Conservation (phyloP, 2,113 vertebrate genomes). For the Aix galericulata region DNA sequence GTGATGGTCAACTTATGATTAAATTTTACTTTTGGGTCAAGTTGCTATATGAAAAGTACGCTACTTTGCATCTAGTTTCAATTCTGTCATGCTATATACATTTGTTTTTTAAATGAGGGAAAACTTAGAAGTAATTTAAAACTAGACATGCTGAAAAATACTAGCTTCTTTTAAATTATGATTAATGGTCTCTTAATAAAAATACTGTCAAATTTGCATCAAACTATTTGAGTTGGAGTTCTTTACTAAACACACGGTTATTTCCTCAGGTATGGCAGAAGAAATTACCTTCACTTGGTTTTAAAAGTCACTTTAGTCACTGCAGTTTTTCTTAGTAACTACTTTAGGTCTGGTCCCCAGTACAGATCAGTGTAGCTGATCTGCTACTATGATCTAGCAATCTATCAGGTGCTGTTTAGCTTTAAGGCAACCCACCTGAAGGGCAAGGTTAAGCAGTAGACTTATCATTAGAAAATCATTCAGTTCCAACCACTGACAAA, state of each 20-base stretch:
- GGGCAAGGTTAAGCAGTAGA: neutral
- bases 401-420: neutral
- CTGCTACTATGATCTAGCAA: neutral
- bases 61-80: neutral
- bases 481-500: neutral
- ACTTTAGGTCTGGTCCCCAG: neutral
- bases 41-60: neutral
- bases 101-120: neutral
- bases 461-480: neutral
- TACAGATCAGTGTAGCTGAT: neutral
- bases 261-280: neutral
- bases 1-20: neutral
- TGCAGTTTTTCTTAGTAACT: neutral
- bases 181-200: conserved; percentile 53
- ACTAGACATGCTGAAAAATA: neutral
- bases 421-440: neutral
- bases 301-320: neutral
- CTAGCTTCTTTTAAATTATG: neutral
- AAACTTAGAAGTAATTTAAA: neutral
- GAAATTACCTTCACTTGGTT: neutral
- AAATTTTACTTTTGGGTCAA: neutral
- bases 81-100: neutral
- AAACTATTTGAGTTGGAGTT: neutral
- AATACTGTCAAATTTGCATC: conserved; percentile 3
- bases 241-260: neutral